Base-by-base conservation (phyloP, 1,140 invertebrate genomes). In the Meloidogyne exigua region DNA sequence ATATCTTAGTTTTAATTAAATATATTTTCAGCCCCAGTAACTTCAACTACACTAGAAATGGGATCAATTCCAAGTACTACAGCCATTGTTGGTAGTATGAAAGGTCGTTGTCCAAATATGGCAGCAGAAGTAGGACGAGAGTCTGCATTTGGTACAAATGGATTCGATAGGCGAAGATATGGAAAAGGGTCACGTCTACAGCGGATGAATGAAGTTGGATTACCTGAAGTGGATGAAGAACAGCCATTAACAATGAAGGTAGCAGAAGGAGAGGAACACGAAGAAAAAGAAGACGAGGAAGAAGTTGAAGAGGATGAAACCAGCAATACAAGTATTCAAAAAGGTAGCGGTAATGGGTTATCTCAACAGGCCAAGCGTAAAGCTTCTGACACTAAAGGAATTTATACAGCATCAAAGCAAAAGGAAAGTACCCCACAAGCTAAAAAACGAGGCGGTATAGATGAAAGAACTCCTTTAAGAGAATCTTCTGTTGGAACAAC, bases 31-130 rank as follows among this genome's bases (percentile, higher is more conserved):
- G 65, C n/a, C 23, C 21, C 36, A 73, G 21, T 64, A 64, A 26
- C 23, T 0, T 36, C 72, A 10, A 62, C 72, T 32, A 65, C 62
- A 36, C 57, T 73, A 28, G 72, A 62, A 9, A 66, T 73, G 72
- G 72, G 72, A 15, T 64, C 72, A 26, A 57, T 57, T 7, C 72
- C 72, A 21, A 73, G 72, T 12, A 73, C 72, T 7, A 62, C 39
- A 21, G 72, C 72, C 18, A 28, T 73, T 28, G 72, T 73, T 62
- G 72, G 72, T 2, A 26, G 72, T n/a, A 26, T 62, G 57, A 73
- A 73, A 32, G 72, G 57, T 28, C 72, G 72, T 32, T 57, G 57
- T 32, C 72, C 72, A 25, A 73, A 73, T 64, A 64, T 73, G 44
- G 42, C 42, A 15, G 72, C 72, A 4, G 72, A 73, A 57, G 65